Base-by-base conservation (phyloP, 2,797 vertebrate species). In the Lacerta viridis region DNA sequence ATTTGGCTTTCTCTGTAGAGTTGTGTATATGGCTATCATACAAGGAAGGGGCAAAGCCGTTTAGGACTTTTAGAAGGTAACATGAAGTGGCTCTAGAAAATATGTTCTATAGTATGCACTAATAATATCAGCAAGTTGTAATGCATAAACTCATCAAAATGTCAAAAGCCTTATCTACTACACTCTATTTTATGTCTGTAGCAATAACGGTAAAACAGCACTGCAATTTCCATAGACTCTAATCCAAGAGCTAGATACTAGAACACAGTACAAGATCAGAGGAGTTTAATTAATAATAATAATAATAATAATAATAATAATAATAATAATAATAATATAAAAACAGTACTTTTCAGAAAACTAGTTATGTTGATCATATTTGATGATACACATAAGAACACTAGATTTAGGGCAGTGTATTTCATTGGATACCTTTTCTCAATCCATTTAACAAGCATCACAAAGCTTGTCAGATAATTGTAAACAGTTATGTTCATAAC, bases 381-480 rank as follows among this genome's bases (percentile, higher is more conserved):
- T 69, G 25, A 86, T 20, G 15, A 59, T 50, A 39, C 13, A 55
- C 25, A 80, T 18, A 80, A 25, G 11, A 50, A 39, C 23, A 29
- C 36, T 61, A 8, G 64, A 43, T 81, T 18, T 25, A 72, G 29
- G 29, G 7, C 15, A 80, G 33, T 20, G 29, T 50, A 78, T 66
- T 25, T 85, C 33, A 68, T 10, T 39, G 23, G 76, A 79, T 39
- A 79, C 23, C 75, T 90, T 93, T 55, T 81, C 69, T 50, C 90
- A n/a, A 74, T 82, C 87, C 64, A 87, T 92, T 85, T 93, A 83
- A 89, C 9, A 79, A 79, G 77, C 50, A 10, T 69, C 66, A 79
- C 36, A 61, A 20, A 78, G 66, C 27, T n/a, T 11, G 43, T 23
- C 20, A 80, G 5, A 36, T 55, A 33, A 33, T 39, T 66, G 13